Conservation (phyloP, 2,888 invertebrate species). For the Nomada ferruginata region DNA sequence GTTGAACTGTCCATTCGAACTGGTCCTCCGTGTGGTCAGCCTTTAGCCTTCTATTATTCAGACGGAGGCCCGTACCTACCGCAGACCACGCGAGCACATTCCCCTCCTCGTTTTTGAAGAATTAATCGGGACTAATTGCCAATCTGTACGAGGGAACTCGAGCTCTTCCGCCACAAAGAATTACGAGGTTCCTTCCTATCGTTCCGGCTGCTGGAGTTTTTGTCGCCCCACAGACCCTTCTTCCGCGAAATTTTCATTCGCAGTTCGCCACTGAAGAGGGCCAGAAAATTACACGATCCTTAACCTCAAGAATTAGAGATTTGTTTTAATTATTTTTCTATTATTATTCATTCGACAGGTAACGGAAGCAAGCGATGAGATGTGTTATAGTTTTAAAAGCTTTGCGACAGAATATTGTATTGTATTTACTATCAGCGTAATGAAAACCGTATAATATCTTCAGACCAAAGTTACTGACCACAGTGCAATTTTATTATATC, state of each 20-base stretch:
- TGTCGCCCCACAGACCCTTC: neutral
- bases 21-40: slow-evolving; percentile 69
- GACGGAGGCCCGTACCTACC: slow-evolving; percentile 74
- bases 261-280: neutral
- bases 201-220: slow-evolving; percentile 9
- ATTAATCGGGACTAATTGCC: slow-evolving; percentile 79
- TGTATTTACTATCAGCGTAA: too few species aligned
- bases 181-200: slow-evolving; percentile 65
- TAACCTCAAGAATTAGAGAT: neutral
- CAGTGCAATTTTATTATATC: too few species aligned
- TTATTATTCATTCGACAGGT: neutral
- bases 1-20: slow-evolving; percentile 15
- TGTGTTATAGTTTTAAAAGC: too few species aligned
- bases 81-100: slow-evolving; percentile 76
- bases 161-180: slow-evolving; percentile 53
- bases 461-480: too few species aligned
- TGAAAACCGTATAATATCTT: too few species aligned
- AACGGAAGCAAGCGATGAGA: too few species aligned
- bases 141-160: slow-evolving; percentile 62
- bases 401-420: too few species aligned
- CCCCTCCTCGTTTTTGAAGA: slow-evolving; percentile 74
- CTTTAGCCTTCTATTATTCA: slow-evolving; percentile 75
- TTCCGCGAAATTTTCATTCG: slow-evolving; percentile 7
- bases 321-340: neutral
- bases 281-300: neutral